Percentiles rank a stretch among this genome's conserved stretches.
Evolutionary conservation across 2,113 vertebrate species (phyloP).

Genomic region (Nerophis lumbriciformis): DNA sequence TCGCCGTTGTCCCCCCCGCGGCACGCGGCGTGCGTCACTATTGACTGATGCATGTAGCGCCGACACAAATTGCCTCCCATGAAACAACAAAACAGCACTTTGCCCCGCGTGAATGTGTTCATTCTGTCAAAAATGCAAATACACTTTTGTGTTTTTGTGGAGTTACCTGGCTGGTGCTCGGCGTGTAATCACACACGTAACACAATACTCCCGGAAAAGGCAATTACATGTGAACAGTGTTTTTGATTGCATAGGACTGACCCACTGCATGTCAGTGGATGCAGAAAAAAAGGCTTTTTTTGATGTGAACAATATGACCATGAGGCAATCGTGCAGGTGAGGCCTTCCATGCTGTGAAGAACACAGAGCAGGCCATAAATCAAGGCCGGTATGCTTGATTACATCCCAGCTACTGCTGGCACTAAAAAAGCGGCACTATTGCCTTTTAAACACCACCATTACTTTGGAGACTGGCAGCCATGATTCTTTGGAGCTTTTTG

Average conservation of each 20-base stretch:
- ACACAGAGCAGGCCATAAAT: constrained; percentile 12
- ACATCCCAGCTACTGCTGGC: background rate
- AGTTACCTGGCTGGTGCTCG: constrained; percentile 8
- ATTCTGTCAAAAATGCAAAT: constrained; percentile 13
- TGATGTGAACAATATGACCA: background rate
- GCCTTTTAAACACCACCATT: no score
- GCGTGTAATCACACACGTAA: constrained; percentile 17
- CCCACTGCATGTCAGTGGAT: background rate
- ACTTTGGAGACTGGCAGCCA: no score
- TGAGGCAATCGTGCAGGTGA: constrained; percentile 10
- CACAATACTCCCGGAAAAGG: background rate
- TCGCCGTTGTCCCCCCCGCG: background rate
- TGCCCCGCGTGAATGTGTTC: background rate
- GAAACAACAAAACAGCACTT: constrained; percentile 7
- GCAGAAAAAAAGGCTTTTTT: constrained; percentile 8
- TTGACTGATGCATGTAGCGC: background rate
- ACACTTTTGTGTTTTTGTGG: background rate
- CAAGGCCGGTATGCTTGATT: constrained; percentile 9
- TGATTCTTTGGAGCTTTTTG: no score
- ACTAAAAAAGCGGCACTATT: background rate
- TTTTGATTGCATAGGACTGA: background rate
- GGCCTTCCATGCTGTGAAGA: constrained; percentile 9
- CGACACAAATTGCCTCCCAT: background rate
- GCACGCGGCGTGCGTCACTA: background rate
- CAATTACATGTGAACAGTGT: no score